Evolutionary conservation across 2,888 invertebrate species (phyloP).

Genomic region (Eustalomyia histrio): DNA sequence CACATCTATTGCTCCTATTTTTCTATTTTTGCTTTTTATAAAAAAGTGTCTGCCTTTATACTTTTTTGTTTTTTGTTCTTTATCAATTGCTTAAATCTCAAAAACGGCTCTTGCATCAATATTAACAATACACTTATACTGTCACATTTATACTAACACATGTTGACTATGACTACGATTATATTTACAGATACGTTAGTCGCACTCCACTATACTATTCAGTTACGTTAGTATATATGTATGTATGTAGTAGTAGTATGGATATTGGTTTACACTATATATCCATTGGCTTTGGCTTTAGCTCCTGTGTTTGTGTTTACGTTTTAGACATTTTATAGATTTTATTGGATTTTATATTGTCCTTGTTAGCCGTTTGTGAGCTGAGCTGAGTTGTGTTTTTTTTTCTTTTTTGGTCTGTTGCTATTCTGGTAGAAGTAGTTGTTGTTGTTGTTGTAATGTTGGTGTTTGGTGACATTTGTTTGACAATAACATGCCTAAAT

Average conservation of each 20-base stretch:
- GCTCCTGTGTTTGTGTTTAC: constrained; percentile 42
- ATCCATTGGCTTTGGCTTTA: constrained; percentile 15
- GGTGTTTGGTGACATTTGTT: constrained; percentile 56
- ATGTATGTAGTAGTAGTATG: too few relatives aligned
- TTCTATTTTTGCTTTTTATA: too few relatives aligned
- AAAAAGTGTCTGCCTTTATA: constrained; percentile 20
- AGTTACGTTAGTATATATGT: constrained; percentile 6
- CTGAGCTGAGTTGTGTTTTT: neutral
- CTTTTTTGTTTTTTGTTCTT: constrained; percentile 26
- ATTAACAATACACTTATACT: constrained; percentile 11
- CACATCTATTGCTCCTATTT: too few relatives aligned
- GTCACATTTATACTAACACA: constrained; percentile 30
- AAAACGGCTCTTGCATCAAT: constrained; percentile 41
- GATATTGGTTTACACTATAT: constrained; percentile 1
- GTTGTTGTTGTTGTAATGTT: constrained; percentile 13
- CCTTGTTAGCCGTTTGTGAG: constrained; percentile 20
- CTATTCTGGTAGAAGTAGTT: neutral
- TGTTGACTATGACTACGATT: constrained; percentile 10
- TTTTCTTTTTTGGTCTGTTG: constrained; percentile 17
- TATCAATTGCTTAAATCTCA: constrained; percentile 40
- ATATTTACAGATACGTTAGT: constrained; percentile 1
- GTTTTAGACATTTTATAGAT: constrained; percentile 52
- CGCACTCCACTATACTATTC: neutral
- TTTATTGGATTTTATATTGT: constrained; percentile 55
- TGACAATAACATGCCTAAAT: constrained; percentile 45